Base-by-base conservation (phyloP, 2,113 vertebrate species). In the Pseudopipra pipra region DNA sequence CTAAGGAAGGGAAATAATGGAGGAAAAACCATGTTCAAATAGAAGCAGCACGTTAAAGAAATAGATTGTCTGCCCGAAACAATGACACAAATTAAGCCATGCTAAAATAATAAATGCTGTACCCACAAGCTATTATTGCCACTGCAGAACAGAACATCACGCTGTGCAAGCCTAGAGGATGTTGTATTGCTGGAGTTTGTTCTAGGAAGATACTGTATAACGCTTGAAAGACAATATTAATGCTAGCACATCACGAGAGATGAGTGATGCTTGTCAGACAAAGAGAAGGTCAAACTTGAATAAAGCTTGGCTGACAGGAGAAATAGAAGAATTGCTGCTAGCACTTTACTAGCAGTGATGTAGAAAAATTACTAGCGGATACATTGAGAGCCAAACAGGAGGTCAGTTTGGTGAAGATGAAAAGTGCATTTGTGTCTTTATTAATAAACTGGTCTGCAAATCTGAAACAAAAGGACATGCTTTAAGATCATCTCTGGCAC, bases 231-330 rank as follows among this genome's bases (percentile, higher is more conserved):
- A 65, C 33, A 91, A 87, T 44, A 72, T 73, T 84, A 93, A 93
- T 92, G 80, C 68, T 62, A 85, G 30, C 84, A 85, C 23, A 83
- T 65, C 83, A 87, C 14, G 78, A 80, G 89, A 95, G 37, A 93
- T 87, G 90, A 97, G 78, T 65, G 94, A 89, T 75, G 77, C 79
- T 89, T 95, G 74, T 91, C 87, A 96, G 90, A 94, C 89, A 94
- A 87, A 90, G 72, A 52, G 89, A 96, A 95, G 90, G 93, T 95
- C 92, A 96, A 54, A 91, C 88, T 94, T 92, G 84, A 95, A 82
- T 91, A 91, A 89, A 89, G 75, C 90, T 46, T 93, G 7, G 19
- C 68, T 91, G 93, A 89, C 87, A 92, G 76, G 80, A 96, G 93
- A 95, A 94, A 94, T 54, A 89, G 76, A 94, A 95, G 87, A 66